Evolutionary conservation across 2,113 vertebrate species (phyloP), one percentile per base, ranked within the genome.

Genomic region (Artemisiospiza belli): DNA sequence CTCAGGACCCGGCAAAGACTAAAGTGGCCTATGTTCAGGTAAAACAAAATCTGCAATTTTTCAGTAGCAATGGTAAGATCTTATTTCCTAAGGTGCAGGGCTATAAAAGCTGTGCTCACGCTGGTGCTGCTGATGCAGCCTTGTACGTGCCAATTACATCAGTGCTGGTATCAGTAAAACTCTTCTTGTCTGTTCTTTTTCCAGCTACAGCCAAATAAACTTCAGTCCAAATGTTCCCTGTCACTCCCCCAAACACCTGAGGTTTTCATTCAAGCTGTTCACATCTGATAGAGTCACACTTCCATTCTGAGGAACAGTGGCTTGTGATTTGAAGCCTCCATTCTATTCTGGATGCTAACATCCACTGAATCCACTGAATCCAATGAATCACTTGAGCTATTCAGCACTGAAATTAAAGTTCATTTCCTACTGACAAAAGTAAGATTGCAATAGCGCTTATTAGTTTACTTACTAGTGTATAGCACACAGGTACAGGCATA

Each of bases 361-460:
- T 69, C 41, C 41, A 41, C 41, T 41, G 41, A 41, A 41, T 41
- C 41, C 41, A 41, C 12, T 41, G 41, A 41, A 41, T 41, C 41
- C 54, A 83, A 76, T 44, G 23, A 88, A 93, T 63, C 2, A 3
- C 7, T 61, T 85, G 17, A 80, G 51, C 55, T 47, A 6, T 80
- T 90, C 55, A 86, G 55, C 16, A 22, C 33, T 57, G 68, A 80
- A 80, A 80, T 89, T 30, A 47, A 88, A 68, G 78, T 72, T 77
- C 10, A 49, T 1, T 79, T 87, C 10, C 41, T 47, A 30, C 27
- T 0, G 0, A 47, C 74, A 75, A 28, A 2, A 70, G 21, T 9
- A 74, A 46, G 9, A 35, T 70, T 70, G 63, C 35, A 51, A 3
- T 15, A 89, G 43, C 23, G 14, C 35, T 81, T 67, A 59, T 39